These are phyloP conservation scores for Uloborus plumipes DNA, from an alignment of 2,888 invertebrate species.

Conservation along the genomic window DNA sequence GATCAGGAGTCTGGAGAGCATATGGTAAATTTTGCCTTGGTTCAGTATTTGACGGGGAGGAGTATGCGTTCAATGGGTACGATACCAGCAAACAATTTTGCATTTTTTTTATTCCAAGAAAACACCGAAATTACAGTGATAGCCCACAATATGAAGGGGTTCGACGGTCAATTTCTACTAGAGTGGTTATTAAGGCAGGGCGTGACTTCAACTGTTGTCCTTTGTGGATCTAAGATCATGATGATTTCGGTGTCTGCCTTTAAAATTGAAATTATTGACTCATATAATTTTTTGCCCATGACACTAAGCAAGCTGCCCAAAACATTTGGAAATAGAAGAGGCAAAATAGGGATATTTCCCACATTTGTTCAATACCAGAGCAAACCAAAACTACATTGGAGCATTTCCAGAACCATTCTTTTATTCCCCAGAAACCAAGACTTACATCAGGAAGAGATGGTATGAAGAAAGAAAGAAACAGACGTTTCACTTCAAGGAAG, in stretches of 20 bases:
- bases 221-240: neutral
- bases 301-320: neutral
- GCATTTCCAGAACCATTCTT: neutral
- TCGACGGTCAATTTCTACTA: neutral
- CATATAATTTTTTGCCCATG: neutral
- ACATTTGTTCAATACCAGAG: neutral
- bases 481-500: neutral
- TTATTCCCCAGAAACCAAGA: neutral
- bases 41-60: neutral
- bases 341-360: neutral
- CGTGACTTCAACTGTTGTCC: neutral
- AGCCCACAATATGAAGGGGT: neutral
- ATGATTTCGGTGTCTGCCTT: neutral
- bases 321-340: neutral
- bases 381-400: neutral
- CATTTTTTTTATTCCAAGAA: neutral
- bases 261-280: neutral
- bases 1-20: neutral
- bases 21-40: neutral
- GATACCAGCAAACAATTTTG: conserved; percentile 7
- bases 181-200: neutral
- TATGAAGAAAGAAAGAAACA: neutral
- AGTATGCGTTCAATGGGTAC: neutral
- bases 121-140: neutral
- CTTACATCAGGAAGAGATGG: neutral